Conservation (phyloP, 2,113 vertebrate species). For the Scomber japonicus region DNA sequence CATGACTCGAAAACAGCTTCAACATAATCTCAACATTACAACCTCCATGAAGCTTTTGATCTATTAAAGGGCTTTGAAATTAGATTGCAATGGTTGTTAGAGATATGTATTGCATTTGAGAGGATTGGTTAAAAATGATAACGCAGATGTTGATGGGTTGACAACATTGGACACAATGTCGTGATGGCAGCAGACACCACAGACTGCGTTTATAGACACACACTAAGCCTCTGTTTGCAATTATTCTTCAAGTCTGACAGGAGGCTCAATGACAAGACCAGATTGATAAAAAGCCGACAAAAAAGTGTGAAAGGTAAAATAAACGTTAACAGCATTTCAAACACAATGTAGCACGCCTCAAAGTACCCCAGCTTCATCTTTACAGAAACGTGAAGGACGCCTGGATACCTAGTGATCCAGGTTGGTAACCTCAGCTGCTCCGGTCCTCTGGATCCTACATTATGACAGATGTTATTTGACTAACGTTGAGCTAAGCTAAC, state of each 20-base stretch:
- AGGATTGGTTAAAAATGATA: neutral
- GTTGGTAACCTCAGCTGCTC: constrained; percentile 60
- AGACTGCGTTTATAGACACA: constrained; percentile 25
- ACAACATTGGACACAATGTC: constrained; percentile 24
- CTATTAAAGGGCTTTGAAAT: neutral
- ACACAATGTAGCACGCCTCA: constrained; percentile 4
- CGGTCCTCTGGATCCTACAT: constrained; percentile 59
- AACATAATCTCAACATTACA: neutral
- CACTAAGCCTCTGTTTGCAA: neutral
- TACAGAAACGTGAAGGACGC: constrained; percentile 27
- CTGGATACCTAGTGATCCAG: constrained; percentile 16
- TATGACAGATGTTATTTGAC: constrained; percentile 81
- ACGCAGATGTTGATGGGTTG: constrained; percentile 46
- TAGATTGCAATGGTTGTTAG: neutral
- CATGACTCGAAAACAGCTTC: neutral
- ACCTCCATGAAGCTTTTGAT: neutral
- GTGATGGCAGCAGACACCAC: constrained; percentile 19
- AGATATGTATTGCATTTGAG: neutral
- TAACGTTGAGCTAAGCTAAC: constrained; percentile 68
- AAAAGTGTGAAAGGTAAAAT: neutral
- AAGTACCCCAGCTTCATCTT: neutral
- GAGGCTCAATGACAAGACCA: constrained; percentile 26
- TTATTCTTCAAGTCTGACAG: constrained; percentile 36
- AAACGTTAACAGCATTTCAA: constrained; percentile 14
- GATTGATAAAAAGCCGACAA: constrained; percentile 8